These are phyloP conservation scores for Amblyteles armatorius DNA, from an alignment of 2,888 invertebrate species.

Conservation along the genomic window DNA sequence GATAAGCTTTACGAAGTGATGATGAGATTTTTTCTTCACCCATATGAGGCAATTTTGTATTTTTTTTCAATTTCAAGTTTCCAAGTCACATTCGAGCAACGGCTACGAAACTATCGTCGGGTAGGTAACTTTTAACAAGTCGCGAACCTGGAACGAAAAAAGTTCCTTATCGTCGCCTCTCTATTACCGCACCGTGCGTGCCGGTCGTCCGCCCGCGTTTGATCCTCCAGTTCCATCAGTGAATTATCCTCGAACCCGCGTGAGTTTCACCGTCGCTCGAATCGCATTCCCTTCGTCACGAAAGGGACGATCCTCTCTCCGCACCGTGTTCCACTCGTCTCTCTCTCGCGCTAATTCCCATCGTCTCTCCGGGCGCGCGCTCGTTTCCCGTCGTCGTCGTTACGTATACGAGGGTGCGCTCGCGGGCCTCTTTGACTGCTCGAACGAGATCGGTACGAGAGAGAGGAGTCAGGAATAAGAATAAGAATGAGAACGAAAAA, in stretches of 20 bases:
- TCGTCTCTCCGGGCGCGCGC: conserved; percentile 60
- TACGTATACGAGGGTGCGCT: conserved; percentile 65
- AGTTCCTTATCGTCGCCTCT: conserved; percentile 46
- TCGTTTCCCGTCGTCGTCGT: conserved; percentile 63
- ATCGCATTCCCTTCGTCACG: conserved; percentile 67
- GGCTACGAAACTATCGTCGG: neutral
- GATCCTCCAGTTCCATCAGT: conserved; percentile 55
- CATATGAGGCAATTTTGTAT: neutral
- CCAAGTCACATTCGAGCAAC: neutral
- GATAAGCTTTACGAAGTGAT: neutral
- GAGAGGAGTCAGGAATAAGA: conserved; percentile 38
- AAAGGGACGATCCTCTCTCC: conserved; percentile 50
- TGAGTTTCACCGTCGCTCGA: conserved; percentile 54
- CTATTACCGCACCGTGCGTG: conserved; percentile 18
- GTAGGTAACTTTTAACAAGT: neutral
- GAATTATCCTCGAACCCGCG: conserved; percentile 60
- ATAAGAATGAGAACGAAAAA: conserved; percentile 56
- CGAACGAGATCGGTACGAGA: conserved; percentile 62
- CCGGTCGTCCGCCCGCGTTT: conserved; percentile 12
- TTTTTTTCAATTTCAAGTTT: neutral
- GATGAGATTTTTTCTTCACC: neutral
- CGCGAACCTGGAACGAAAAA: conserved; percentile 1
- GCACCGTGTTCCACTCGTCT: conserved; percentile 38
- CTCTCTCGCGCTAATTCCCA: conserved; percentile 62
- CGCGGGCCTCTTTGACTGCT: conserved; percentile 66